Evolutionary conservation across 2,888 invertebrate genomes (phyloP), one percentile per base, ranked within the genome.

Genomic region (Drosophila nigricruria): DNA sequence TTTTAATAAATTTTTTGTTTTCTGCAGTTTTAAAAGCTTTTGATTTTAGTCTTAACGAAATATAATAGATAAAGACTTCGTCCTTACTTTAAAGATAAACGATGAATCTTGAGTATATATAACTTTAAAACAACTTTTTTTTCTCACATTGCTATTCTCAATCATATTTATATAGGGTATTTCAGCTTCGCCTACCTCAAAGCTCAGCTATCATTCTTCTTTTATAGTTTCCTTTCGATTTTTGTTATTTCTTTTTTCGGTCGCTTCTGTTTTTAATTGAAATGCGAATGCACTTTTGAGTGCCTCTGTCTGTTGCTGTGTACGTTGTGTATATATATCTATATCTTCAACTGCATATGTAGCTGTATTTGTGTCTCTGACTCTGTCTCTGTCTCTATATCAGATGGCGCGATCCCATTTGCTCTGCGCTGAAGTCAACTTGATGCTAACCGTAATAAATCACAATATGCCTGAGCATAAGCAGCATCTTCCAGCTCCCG

Each of bases 241-340:
- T 63, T 70, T 65, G 18, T 63, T 73, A 49, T 67, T 65, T 73
- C 56, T 69, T 50, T 68, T 70, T 72, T 69, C 38, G 52, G 68
- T 58, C 38, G 81, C 70, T 71, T 89, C 84, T 79, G 77, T 58
- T 73, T 85, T 89, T 81, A 90, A 87, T 89, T 88, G 81, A 90
- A 87, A 87, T 83, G 90, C 90, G 87, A 87, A 90, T 87, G 87
- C 90, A 88, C 89, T 86, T 79, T 90, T 71, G 79, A 87, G 86
- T 73, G 73, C 47, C 71, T 69, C 42, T 47, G 27, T 40, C 40
- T 65, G 53, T 58, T 36, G 49, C 10, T 47, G 12, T 57, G 27
- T 60, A 10, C 10, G 10, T 42, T 27, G 3, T 27, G 30, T 52
- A 38, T 69, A 20, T 65, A 40, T 47, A 50, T 38, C 25, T 62